A percentile compares a stretch with the other conserved stretches of the same genome.
Evolutionary conservation across 2,113 vertebrate species (phyloP).

Genomic region (Pachypanchax playfairii): DNA sequence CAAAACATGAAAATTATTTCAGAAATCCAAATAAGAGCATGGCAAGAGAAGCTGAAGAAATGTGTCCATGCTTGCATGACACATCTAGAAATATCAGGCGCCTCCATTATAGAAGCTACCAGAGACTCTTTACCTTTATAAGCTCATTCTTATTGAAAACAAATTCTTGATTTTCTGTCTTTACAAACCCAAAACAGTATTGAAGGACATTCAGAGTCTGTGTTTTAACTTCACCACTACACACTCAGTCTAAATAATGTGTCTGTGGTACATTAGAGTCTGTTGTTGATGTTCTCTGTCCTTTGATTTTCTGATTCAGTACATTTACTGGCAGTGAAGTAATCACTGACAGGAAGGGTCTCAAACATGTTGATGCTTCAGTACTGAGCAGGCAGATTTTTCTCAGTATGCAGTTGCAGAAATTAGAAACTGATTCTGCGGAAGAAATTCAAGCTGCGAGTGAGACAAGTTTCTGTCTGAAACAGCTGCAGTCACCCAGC

Average conservation of each 20-base stretch:
- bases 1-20: too few species aligned
- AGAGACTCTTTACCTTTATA: background rate
- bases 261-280: background rate
- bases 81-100: background rate
- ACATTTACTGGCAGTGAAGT: slow-evolving; percentile 1
- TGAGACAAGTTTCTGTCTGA: slow-evolving; percentile 45
- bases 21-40: too few species aligned
- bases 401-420: slow-evolving; percentile 37
- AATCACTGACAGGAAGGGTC: slow-evolving; percentile 17
- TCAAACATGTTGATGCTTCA: slow-evolving; percentile 19
- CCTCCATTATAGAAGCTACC: background rate
- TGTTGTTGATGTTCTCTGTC: background rate
- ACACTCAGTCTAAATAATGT: slow-evolving; percentile 5
- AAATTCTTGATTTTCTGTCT: too few species aligned
- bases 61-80: background rate
- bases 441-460: slow-evolving; percentile 50
- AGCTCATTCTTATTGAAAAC: background rate
- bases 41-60: too few species aligned
- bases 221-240: background rate
- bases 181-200: slow-evolving; percentile 4
- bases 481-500: slow-evolving; percentile 10
- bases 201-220: slow-evolving; percentile 2
- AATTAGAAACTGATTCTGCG: slow-evolving; percentile 47
- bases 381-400: slow-evolving; percentile 13
- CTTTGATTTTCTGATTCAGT: background rate